Evolutionary conservation across 1,140 invertebrate genomes (phyloP).

Genomic region (Meloidogyne chitwoodi): DNA sequence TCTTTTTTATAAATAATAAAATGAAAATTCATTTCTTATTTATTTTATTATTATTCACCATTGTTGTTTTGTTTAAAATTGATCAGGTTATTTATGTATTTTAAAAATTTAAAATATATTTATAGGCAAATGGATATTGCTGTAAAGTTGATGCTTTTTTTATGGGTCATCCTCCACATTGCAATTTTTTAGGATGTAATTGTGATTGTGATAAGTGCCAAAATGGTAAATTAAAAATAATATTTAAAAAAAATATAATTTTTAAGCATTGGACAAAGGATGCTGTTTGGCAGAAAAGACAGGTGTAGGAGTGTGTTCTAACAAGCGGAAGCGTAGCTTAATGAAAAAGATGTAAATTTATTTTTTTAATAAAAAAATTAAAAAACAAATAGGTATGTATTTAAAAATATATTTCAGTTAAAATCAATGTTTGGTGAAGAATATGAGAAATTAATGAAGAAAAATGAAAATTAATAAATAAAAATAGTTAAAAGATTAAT

Average conservation of each 20-base stretch:
- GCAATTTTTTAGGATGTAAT: constrained; percentile 14
- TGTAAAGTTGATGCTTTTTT: constrained; percentile 4
- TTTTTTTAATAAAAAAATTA: too few species aligned
- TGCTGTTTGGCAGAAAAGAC: constrained; percentile 12
- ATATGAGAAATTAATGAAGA: background rate
- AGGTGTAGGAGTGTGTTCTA: background rate
- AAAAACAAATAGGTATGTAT: background rate
- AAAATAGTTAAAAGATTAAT: background rate
- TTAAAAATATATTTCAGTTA: background rate
- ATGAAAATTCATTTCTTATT: too few species aligned
- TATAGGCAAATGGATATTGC: constrained; percentile 7
- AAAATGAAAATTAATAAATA: background rate
- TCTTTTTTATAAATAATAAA: too few species aligned
- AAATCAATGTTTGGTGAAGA: background rate
- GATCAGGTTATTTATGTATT: too few species aligned
- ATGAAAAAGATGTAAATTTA: background rate
- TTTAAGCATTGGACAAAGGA: background rate
- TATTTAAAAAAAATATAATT: background rate
- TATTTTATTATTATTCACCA: too few species aligned
- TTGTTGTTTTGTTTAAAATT: background rate
- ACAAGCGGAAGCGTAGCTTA: constrained; percentile 2
- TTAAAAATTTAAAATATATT: background rate
- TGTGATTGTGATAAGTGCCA: constrained; percentile 12
- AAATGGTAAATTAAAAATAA: background rate
- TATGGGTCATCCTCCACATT: constrained; percentile 2